Percentiles rank a stretch among this genome's conserved stretches.
Evolutionary conservation across 2,113 vertebrate genomes (phyloP).

Genomic region (Bos taurus): DNA sequence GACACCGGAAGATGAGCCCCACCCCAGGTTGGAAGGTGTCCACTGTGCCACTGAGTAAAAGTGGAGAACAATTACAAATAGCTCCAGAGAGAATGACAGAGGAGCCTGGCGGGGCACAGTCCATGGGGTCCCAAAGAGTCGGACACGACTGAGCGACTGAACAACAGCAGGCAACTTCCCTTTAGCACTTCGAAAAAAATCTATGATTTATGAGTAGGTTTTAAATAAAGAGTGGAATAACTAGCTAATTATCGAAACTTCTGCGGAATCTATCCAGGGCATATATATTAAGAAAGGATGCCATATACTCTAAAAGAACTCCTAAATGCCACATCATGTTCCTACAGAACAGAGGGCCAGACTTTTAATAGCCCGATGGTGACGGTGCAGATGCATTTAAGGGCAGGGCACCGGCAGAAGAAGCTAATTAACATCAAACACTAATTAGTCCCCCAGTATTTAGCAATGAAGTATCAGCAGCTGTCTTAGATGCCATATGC

Average conservation of each 20-base stretch:
- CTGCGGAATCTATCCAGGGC: neutral
- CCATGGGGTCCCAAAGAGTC: neutral
- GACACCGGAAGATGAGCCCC: neutral
- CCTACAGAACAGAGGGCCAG: constrained; percentile 59
- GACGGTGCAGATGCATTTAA: constrained; percentile 71
- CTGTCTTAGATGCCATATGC: constrained; percentile 87
- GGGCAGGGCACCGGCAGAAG: constrained; percentile 79
- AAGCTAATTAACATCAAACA: constrained; percentile 85
- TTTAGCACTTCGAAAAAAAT: neutral
- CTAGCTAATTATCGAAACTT: constrained; percentile 31
- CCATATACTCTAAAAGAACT: constrained; percentile 26
- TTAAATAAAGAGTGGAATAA: neutral
- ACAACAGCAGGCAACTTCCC: neutral
- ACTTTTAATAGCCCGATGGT: constrained; percentile 77
- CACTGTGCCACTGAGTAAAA: neutral
- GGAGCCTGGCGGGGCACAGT: neutral
- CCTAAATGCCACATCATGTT: constrained; percentile 60
- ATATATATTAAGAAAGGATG: constrained; percentile 11
- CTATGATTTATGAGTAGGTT: neutral
- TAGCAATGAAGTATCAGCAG: constrained; percentile 87
- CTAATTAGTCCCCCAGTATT: constrained; percentile 90
- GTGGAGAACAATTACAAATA: neutral
- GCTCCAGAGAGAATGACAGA: neutral
- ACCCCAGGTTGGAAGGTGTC: neutral
- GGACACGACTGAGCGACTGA: neutral